phyloP scores from a whole-genome alignment of 1,140 invertebrate species.

The Harpegnathos saltator region DNA sequence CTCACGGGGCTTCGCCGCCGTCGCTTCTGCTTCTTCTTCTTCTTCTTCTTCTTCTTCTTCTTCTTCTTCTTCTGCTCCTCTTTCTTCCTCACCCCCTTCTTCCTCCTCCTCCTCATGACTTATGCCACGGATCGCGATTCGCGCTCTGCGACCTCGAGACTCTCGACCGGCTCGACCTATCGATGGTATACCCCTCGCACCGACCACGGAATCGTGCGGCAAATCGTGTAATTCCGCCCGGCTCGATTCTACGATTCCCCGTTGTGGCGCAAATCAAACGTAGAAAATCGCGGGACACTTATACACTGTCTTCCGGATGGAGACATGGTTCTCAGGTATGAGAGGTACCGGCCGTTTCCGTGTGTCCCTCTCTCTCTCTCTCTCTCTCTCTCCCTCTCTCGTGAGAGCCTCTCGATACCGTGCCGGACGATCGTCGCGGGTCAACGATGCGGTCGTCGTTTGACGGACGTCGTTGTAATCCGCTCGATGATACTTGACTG shows the following conservation, averaged over 20 bases:
- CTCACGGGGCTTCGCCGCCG: constrained; percentile 12
- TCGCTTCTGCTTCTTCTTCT: constrained; percentile 17
- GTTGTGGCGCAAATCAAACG: constrained; percentile 49
- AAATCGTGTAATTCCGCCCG: constrained; percentile 60
- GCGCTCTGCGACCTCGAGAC: constrained; percentile 41
- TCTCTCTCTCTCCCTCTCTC: neutral
- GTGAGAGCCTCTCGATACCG: constrained; percentile 25
- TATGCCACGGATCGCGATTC: constrained; percentile 21
- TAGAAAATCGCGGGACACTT: constrained; percentile 62
- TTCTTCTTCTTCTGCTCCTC: constrained; percentile 16
- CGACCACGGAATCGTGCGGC: constrained; percentile 49
- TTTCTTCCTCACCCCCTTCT: neutral
- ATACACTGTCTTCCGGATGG: constrained; percentile 45
- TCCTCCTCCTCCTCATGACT: neutral
- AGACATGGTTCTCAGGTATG: constrained; percentile 46
- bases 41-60: neutral
- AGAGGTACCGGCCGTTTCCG: neutral
- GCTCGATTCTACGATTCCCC: constrained; percentile 49
- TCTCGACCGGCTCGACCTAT: constrained; percentile 57
- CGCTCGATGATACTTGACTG: neutral
- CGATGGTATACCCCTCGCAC: constrained; percentile 44
- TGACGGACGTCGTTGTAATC: constrained; percentile 13
- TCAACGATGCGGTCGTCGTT: constrained; percentile 20
- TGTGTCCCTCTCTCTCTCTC: too few species aligned
- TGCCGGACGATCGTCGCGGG: constrained; percentile 18